A percentile compares a stretch with the other conserved stretches of the same genome.
phyloP scores from a whole-genome alignment of 2,888 invertebrate genomes.

The Bugulina stolonifera region DNA sequence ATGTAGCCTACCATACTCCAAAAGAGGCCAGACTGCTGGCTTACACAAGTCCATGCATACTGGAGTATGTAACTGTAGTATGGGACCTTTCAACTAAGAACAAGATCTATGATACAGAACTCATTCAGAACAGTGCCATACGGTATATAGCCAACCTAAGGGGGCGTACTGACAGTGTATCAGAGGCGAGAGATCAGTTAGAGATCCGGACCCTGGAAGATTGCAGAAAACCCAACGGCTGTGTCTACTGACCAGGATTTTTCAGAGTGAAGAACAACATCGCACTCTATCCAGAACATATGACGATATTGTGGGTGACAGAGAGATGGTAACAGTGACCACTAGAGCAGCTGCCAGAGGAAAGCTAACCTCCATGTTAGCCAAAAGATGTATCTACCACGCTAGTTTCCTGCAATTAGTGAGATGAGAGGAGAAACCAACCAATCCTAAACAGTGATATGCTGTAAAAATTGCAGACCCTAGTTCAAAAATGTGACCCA shows the following conservation, averaged over 20 bases:
- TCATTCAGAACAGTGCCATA: background rate
- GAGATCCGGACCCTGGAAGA: background rate
- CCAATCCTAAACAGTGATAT: too few species aligned
- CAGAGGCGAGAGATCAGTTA: background rate
- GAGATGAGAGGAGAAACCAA: too few species aligned
- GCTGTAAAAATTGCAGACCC: too few species aligned
- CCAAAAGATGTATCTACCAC: too few species aligned
- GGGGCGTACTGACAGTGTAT: background rate
- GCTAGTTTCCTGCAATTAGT: too few species aligned
- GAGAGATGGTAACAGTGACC: background rate
- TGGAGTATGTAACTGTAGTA: background rate
- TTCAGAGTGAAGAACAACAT: background rate
- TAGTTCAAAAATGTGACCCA: too few species aligned
- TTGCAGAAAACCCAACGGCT: background rate
- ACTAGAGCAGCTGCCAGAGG: too few species aligned
- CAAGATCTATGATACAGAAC: background rate
- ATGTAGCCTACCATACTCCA: background rate
- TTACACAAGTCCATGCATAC: constrained; percentile 3
- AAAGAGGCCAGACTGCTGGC: background rate
- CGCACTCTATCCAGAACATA: background rate
- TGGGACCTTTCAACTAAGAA: background rate
- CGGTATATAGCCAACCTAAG: background rate
- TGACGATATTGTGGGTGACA: background rate
- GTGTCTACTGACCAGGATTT: background rate
- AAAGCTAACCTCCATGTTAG: too few species aligned